Evolutionary conservation across 2,797 vertebrate genomes (phyloP).

Genomic region (Sebastes taczanowskii): DNA sequence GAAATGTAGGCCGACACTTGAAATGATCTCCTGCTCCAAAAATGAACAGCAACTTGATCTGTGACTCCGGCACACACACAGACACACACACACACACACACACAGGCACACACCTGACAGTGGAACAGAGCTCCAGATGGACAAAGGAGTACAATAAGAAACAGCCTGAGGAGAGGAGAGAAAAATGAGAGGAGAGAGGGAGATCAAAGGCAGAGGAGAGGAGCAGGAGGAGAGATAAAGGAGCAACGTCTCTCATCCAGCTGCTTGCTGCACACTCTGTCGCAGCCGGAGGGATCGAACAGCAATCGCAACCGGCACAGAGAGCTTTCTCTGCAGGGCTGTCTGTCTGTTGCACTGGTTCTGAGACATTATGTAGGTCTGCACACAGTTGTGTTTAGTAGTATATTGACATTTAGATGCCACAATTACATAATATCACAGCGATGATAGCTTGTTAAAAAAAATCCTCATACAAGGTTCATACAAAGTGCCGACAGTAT

Average conservation of each 20-base stretch:
- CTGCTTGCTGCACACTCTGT: constrained; percentile 49
- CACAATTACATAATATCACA: not conserved
- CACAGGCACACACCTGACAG: constrained; percentile 9
- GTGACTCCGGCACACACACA: not conserved
- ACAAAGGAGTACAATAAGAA: constrained; percentile 54
- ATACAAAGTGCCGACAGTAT: not conserved
- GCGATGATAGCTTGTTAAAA: not conserved
- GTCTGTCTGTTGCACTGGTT: not conserved
- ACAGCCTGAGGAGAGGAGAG: constrained; percentile 42
- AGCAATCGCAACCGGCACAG: constrained; percentile 33
- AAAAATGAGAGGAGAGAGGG: constrained; percentile 17
- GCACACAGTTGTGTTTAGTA: not conserved
- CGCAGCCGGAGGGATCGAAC: constrained; percentile 37
- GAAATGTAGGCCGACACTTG: constrained; percentile 25
- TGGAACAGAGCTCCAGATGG: constrained; percentile 53
- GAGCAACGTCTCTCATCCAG: constrained; percentile 48
- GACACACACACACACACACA: not conserved
- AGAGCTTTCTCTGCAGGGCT: not conserved
- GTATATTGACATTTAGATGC: not conserved
- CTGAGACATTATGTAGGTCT: not conserved
- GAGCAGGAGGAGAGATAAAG: constrained; percentile 51
- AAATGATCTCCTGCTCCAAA: constrained; percentile 36
- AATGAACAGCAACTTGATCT: constrained; percentile 48
- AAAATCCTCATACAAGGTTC: not conserved
- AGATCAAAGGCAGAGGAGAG: constrained; percentile 62